Evolutionary conservation across 1,140 invertebrate genomes (phyloP), one percentile per base, ranked within the genome.

Genomic region (Megathymus violae): DNA sequence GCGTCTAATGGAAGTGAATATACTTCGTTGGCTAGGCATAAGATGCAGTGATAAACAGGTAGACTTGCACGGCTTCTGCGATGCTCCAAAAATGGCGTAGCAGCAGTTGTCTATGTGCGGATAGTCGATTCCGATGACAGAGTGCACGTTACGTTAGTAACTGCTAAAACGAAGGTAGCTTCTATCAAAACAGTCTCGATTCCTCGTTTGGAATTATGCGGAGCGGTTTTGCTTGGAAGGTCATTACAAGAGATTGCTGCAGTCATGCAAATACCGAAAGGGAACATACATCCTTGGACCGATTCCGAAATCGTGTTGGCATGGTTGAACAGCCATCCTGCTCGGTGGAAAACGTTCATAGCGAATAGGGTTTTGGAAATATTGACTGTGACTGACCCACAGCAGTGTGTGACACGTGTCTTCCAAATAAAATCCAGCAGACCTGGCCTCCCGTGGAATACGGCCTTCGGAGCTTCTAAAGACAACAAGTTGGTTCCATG

Each of bases 121-220:
- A 15, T 60, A 4, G 4, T 69, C 4, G 48, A 66, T 6, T 6
- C 10, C 0, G 2, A 46, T 1, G 15, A 22, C 10, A 40, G 31
- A 2, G 25, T 67, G 5, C 31, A 67, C 4, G 51, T 62, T 0
- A 31, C 15, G 7, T 27, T 69, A n/a, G 6, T 73, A 0, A 44
- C 61, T 0, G 36, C 61, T 3, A 69, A 69, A 14, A 73, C 71
- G 1, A 69, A 56, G 10, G 62, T 69, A 1, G 64, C 71, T 3
- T 67, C 67, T 4, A 46, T 67, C 0, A 65, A 64, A 22, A 38
- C 27, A n/a, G 19, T 69, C 0, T 62, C 64, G 7, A 66, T 69
- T 6, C 67, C 71, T 1, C 34, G 71, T 17, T 15, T 73, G 7
- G 70, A 71, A 19, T 48, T 71, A 2, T 67, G 64, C 47, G 69